Evolutionary conservation across 2,888 invertebrate genomes (phyloP).

Genomic region (Neoscelio sp.): DNA sequence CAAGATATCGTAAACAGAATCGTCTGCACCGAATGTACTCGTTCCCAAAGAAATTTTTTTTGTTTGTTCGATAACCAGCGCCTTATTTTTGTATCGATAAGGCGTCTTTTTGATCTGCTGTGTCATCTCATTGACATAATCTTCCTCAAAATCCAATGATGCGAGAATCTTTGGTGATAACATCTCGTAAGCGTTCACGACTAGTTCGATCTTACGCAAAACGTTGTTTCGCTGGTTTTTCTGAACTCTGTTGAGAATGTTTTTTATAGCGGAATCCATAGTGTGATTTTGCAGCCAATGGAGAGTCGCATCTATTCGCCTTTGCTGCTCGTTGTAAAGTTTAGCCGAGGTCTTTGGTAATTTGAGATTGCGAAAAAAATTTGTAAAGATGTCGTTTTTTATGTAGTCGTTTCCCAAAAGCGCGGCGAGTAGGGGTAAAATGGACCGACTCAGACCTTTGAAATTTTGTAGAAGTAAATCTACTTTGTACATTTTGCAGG

Average conservation of each 20-base stretch:
- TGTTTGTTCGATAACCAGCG: constrained; percentile 71
- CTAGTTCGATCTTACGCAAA: constrained; percentile 85
- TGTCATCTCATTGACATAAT: constrained; percentile 57
- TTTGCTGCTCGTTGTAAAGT: constrained; percentile 86
- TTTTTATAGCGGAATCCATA: constrained; percentile 87
- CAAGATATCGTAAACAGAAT: constrained; percentile 43
- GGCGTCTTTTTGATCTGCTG: constrained; percentile 55
- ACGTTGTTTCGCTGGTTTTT: constrained; percentile 85
- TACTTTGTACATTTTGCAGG: constrained; percentile 90
- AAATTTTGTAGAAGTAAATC: constrained; percentile 88
- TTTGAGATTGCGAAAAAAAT: constrained; percentile 88
- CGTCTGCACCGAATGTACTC: constrained; percentile 4
- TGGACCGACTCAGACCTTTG: constrained; percentile 86
- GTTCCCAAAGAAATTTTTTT: not conserved
- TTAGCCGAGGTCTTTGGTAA: constrained; percentile 83
- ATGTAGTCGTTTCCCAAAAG: constrained; percentile 96
- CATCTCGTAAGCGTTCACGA: constrained; percentile 87
- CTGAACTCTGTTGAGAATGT: constrained; percentile 87
- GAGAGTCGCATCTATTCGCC: constrained; percentile 88
- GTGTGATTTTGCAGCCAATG: constrained; percentile 91
- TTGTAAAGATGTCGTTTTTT: constrained; percentile 86
- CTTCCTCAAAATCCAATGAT: constrained; percentile 83
- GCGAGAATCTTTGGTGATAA: constrained; percentile 85
- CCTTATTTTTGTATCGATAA: constrained; percentile 45
- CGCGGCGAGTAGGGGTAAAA: constrained; percentile 92